phyloP scores from a whole-genome alignment of 2,797 vertebrate species.

The Melanotaenia parkinsoni region DNA sequence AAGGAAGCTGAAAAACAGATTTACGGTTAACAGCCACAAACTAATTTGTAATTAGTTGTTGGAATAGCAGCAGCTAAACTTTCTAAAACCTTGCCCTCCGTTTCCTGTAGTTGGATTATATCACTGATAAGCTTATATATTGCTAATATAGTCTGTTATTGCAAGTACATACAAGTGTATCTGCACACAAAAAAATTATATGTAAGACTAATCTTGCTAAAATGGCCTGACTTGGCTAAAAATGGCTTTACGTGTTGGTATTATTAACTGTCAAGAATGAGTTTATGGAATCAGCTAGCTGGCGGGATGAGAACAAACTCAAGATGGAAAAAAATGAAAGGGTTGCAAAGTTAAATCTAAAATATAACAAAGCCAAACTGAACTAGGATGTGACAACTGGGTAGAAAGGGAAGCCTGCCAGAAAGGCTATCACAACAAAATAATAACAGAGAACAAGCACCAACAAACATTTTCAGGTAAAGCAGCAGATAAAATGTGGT shows the following conservation, averaged over 20 bases:
- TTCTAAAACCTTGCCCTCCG: not conserved
- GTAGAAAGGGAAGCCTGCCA: too few species aligned
- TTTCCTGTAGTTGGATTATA: not conserved
- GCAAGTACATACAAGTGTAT: not conserved
- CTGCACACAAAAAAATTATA: not conserved
- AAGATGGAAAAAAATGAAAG: not conserved
- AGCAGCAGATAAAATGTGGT: too few species aligned
- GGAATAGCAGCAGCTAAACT: not conserved
- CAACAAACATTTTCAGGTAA: too few species aligned
- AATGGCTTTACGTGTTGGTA: not conserved
- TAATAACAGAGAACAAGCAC: too few species aligned
- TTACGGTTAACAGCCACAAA: not conserved
- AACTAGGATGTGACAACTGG: too few species aligned
- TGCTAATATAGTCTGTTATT: not conserved
- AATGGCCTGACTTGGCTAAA: not conserved
- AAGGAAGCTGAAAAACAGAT: not conserved
- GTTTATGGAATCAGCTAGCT: not conserved
- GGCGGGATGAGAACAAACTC: not conserved
- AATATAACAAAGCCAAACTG: too few species aligned
- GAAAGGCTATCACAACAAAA: too few species aligned
- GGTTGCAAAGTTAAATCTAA: too few species aligned
- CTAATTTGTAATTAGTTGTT: not conserved
- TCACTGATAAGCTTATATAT: too few species aligned
- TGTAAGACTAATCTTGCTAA: not conserved
- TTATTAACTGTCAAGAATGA: not conserved